Evolutionary conservation across 2,113 vertebrate species (phyloP).

Genomic region (Hiodon alosoides): DNA sequence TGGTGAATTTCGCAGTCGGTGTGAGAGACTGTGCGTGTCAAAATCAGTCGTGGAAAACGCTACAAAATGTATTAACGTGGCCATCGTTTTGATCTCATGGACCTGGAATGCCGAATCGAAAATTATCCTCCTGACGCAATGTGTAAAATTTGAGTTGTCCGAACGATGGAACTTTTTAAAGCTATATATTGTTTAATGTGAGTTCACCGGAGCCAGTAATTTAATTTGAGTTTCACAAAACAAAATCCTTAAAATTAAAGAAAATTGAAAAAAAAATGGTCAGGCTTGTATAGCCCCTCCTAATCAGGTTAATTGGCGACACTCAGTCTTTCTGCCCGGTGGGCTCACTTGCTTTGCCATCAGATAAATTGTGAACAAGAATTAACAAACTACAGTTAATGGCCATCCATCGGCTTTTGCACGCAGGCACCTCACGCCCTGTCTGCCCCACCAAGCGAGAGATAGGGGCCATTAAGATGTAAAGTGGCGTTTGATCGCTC

Average conservation of each 20-base stretch:
- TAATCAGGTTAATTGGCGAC: slow-evolving; percentile 41
- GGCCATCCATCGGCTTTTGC: slow-evolving; percentile 45
- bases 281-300: slow-evolving; percentile 21
- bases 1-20: slow-evolving; percentile 13
- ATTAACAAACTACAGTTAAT: slow-evolving; percentile 39
- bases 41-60: not conserved
- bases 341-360: slow-evolving; percentile 31
- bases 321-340: slow-evolving; percentile 32
- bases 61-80: not conserved
- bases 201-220: too few relatives aligned
- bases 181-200: too few relatives aligned
- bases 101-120: too few relatives aligned
- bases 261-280: not conserved
- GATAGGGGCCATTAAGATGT: slow-evolving; percentile 55
- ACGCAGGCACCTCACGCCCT: slow-evolving; percentile 46
- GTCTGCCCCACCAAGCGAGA: slow-evolving; percentile 45
- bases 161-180: too few relatives aligned
- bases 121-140: too few relatives aligned
- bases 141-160: too few relatives aligned
- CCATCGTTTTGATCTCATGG: too few relatives aligned
- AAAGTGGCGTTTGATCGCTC: slow-evolving; percentile 57
- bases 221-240: too few relatives aligned
- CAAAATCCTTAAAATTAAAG: not conserved
- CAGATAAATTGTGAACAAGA: slow-evolving; percentile 35
- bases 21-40: slow-evolving; percentile 17